These are phyloP conservation scores for Elephas maximus DNA, from an alignment of 2,113 vertebrate species.

Conservation along the genomic window DNA sequence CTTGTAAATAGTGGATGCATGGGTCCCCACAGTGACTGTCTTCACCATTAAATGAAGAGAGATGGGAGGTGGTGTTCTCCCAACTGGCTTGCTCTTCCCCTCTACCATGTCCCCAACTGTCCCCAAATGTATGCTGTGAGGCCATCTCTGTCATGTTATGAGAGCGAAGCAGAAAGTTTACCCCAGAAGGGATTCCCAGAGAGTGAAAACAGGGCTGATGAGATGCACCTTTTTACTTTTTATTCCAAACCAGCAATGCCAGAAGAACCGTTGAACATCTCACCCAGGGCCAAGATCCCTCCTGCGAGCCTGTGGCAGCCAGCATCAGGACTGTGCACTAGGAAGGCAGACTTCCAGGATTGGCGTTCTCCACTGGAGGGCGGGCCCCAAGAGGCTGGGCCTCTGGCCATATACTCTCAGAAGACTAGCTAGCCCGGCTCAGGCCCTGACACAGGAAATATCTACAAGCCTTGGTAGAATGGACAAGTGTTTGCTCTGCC, in stretches of 20 bases:
- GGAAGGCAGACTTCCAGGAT: not conserved
- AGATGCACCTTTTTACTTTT: not conserved
- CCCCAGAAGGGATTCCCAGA: not conserved
- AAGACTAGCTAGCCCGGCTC: not conserved
- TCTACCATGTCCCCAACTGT: accelerated
- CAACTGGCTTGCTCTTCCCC: accelerated
- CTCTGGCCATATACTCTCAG: not conserved
- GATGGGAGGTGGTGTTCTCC: accelerated
- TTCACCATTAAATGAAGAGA: not conserved
- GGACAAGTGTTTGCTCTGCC: too few species aligned
- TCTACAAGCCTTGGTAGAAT: accelerated
- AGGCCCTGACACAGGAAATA: not conserved
- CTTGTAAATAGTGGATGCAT: not conserved
- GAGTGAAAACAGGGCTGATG: too few species aligned
- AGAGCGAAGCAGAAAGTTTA: not conserved
- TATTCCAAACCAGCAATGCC: not conserved
- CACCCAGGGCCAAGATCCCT: not conserved
- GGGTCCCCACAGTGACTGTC: not conserved
- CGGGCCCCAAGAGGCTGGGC: too few species aligned
- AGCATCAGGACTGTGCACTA: accelerated
- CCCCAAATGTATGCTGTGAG: accelerated
- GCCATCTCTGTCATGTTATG: accelerated
- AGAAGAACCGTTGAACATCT: not conserved
- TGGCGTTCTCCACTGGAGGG: not conserved
- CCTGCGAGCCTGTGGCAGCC: accelerated